Evolutionary conservation across 2,113 vertebrate species (phyloP).

Genomic region (Alosa alosa): DNA sequence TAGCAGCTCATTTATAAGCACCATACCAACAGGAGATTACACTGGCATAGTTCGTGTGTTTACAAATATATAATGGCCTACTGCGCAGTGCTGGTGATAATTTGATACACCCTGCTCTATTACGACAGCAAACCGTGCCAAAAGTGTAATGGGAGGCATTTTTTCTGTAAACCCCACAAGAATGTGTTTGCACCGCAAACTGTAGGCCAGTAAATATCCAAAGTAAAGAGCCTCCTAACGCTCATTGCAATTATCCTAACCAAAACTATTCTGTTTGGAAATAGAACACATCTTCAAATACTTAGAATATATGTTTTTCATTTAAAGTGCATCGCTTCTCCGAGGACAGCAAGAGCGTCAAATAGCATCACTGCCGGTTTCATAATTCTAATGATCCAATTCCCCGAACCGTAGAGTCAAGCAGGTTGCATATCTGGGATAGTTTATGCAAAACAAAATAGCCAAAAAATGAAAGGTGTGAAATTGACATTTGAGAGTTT

Average conservation of each 20-base stretch:
- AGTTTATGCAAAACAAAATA: background rate
- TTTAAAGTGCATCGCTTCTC: background rate
- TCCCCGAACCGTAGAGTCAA: background rate
- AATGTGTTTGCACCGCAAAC: constrained; percentile 39
- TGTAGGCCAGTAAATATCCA: constrained; percentile 11
- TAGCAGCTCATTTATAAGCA: background rate
- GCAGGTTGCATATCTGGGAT: background rate
- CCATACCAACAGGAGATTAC: background rate
- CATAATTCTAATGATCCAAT: background rate
- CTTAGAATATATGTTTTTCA: constrained; percentile 13
- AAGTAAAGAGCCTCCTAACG: constrained; percentile 2
- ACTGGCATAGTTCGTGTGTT: background rate
- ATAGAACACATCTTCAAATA: constrained; percentile 8
- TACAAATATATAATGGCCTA: background rate
- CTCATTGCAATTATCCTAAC: constrained; percentile 16
- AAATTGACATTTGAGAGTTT: background rate
- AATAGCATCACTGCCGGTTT: background rate
- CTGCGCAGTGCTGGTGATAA: constrained; percentile 23
- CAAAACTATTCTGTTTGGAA: constrained; percentile 18
- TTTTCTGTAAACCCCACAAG: constrained; percentile 39
- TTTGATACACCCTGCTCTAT: constrained; percentile 55
- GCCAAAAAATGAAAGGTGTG: background rate
- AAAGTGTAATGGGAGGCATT: constrained; percentile 55
- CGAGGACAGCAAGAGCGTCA: background rate
- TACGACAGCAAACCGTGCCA: constrained; percentile 34